Percentiles rank a stretch among this genome's conserved stretches.
phyloP scores from a whole-genome alignment of 1,140 invertebrate species.

The Apis cerana region DNA sequence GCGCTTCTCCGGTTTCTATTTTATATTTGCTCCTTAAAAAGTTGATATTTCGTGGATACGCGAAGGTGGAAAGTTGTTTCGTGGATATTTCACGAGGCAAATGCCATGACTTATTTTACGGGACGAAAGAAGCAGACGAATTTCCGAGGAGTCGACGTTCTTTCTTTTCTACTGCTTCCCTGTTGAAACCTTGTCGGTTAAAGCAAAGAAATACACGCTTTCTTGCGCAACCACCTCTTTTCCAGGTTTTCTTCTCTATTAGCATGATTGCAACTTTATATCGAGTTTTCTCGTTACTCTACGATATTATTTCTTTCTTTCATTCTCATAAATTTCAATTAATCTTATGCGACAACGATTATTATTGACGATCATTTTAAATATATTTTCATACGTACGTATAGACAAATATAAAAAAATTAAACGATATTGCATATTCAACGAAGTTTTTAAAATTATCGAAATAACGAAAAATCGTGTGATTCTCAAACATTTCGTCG shows the following conservation, averaged over 20 bases:
- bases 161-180: slow-evolving; percentile 46
- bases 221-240: slow-evolving; percentile 32
- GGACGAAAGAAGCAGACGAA: slow-evolving; percentile 31
- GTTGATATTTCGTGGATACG: slow-evolving; percentile 46
- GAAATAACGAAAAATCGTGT: slow-evolving; percentile 35
- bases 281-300: neutral
- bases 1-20: neutral
- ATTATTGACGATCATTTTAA: too few relatives aligned
- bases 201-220: slow-evolving; percentile 40
- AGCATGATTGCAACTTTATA: neutral
- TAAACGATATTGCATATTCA: neutral
- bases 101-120: slow-evolving; percentile 40
- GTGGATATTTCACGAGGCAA: slow-evolving; percentile 47
- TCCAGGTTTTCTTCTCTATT: slow-evolving; percentile 40
- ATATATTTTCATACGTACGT: too few relatives aligned
- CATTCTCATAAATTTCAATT: neutral
- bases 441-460: neutral
- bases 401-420: neutral
- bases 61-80: slow-evolving; percentile 27
- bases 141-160: slow-evolving; percentile 42
- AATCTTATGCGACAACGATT: neutral
- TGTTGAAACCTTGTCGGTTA: slow-evolving; percentile 52
- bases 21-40: neutral
- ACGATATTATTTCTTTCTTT: neutral
- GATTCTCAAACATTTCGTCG: slow-evolving; percentile 20